These are phyloP conservation scores for Phenacoccus solenopsis DNA, from an alignment of 1,140 invertebrate species.

Conservation along the genomic window DNA sequence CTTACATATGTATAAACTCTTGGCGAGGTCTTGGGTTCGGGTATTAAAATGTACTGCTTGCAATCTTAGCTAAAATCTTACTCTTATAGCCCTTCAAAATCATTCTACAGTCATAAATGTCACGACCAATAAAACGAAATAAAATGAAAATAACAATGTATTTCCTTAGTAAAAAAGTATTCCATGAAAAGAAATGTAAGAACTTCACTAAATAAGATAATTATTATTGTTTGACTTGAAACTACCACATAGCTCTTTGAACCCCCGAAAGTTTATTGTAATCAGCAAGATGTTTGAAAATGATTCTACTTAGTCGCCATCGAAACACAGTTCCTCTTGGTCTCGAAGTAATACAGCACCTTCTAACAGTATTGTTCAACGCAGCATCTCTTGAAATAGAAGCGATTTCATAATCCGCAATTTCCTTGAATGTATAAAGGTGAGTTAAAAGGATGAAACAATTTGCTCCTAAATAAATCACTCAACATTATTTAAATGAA, in stretches of 20 bases:
- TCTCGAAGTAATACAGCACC: conserved; percentile 71
- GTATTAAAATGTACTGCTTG: no score
- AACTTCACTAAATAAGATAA: no score
- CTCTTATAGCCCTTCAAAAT: no score
- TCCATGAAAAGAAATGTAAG: no score
- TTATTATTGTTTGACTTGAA: no score
- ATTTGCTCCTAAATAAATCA: background rate
- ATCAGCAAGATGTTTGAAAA: conserved; percentile 76
- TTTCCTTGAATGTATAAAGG: conserved; percentile 35
- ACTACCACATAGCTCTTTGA: conserved; percentile 73
- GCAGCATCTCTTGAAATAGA: conserved; percentile 61
- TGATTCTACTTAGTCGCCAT: conserved; percentile 75
- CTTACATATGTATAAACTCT: no score
- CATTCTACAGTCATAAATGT: no score
- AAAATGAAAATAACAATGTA: no score
- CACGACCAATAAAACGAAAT: no score
- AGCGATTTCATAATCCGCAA: conserved; percentile 56
- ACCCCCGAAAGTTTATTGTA: conserved; percentile 80
- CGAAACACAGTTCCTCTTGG: conserved; percentile 54
- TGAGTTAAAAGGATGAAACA: conserved; percentile 19
- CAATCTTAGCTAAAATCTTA: no score
- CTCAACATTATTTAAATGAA: background rate
- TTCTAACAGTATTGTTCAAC: conserved; percentile 44
- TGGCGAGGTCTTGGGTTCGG: no score
- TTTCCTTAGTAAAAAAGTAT: no score